Conservation (phyloP, 2,113 vertebrate species). For the Pygoscelis antarcticus region DNA sequence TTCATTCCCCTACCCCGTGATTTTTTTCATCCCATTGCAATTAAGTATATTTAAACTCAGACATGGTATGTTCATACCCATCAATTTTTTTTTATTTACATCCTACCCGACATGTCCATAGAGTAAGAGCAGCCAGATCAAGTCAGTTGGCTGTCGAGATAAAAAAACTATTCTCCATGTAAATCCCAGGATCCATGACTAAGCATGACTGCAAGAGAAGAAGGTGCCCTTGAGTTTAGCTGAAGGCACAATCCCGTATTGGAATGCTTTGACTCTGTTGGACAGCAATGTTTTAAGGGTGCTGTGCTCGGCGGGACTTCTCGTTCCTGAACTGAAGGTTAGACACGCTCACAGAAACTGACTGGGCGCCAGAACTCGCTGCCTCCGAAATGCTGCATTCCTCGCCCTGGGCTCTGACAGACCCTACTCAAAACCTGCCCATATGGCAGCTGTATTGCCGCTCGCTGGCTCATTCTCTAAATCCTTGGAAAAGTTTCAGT, state of each 20-base stretch:
- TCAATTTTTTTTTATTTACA: background rate
- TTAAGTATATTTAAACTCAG: background rate
- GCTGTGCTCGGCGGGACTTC: background rate
- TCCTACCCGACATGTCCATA: background rate
- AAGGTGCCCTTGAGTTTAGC: background rate
- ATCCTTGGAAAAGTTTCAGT: background rate
- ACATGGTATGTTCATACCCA: background rate
- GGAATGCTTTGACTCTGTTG: background rate
- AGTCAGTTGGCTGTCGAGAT: background rate
- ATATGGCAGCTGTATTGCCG: background rate
- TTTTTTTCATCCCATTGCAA: background rate
- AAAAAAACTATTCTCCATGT: background rate
- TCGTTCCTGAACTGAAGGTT: background rate
- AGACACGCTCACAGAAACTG: background rate
- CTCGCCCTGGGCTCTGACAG: background rate
- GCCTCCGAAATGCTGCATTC: background rate
- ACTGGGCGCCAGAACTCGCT: fast-evolving
- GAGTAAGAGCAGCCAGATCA: background rate
- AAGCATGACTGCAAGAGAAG: background rate
- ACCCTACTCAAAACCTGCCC: background rate
- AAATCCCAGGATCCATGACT: background rate
- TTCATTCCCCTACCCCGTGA: background rate
- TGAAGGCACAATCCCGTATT: background rate
- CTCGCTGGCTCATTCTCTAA: background rate
- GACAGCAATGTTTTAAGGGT: background rate